Evolutionary conservation across 1,140 invertebrate species (phyloP).

Genomic region (Drosophila busckii): DNA sequence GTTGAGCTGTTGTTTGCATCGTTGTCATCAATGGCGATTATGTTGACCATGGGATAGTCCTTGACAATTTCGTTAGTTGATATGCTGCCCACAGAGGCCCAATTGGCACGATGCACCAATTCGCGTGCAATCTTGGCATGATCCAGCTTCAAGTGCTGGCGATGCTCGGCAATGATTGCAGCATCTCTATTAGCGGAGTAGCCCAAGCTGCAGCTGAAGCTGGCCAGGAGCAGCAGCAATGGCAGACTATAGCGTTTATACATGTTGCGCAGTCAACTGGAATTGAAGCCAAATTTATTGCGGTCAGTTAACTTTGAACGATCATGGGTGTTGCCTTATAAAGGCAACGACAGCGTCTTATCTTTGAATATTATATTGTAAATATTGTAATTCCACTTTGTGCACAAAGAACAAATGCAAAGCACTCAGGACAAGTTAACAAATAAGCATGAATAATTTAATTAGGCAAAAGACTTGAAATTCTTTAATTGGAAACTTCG

Average conservation of each 20-base stretch:
- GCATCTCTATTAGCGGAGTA: conserved; percentile 56
- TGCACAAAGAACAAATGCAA: no score
- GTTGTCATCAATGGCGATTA: conserved; percentile 88
- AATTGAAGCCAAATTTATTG: no score
- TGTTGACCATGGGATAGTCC: conserved; percentile 86
- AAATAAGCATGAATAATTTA: no score
- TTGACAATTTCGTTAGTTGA: conserved; percentile 82
- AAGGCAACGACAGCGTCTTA: no score
- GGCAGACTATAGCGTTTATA: conserved; percentile 9
- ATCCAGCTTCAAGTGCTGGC: conserved; percentile 21
- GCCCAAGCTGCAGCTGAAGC: conserved; percentile 5
- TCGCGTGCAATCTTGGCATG: conserved; percentile 79
- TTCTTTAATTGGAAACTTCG: no score
- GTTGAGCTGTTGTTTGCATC: conserved; percentile 81
- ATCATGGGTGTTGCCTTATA: no score
- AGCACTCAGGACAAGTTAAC: no score
- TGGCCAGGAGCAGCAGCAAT: conserved; percentile 22
- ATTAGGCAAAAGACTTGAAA: no score
- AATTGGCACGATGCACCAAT: conserved; percentile 82
- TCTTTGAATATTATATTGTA: no score
- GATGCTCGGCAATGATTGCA: conserved; percentile 42
- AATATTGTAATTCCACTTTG: no score
- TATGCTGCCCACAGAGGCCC: conserved; percentile 87
- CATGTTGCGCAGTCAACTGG: no score
- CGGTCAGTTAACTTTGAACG: no score